Evolutionary conservation across 1,140 invertebrate genomes (phyloP).

Genomic region (Andricus grossulariae): DNA sequence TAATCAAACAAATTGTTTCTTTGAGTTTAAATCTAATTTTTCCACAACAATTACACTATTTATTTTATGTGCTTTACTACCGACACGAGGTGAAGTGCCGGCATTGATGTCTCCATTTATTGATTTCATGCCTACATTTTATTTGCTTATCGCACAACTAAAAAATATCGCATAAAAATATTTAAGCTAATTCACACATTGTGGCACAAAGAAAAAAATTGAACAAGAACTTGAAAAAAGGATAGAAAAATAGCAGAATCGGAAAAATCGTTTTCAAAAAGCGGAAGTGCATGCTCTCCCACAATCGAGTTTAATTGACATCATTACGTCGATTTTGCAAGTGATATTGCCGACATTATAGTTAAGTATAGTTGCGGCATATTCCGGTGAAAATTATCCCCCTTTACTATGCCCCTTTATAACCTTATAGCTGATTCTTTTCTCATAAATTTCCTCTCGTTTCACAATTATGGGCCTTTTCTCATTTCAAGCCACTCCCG

Average conservation of each 20-base stretch:
- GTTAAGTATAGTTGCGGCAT: slow-evolving; percentile 50
- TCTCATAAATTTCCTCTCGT: slow-evolving; percentile 46
- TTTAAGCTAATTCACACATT: neutral
- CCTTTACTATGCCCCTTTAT: slow-evolving; percentile 50
- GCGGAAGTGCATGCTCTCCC: slow-evolving; percentile 55
- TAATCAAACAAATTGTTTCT: no score
- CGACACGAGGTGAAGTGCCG: neutral
- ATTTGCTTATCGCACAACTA: neutral
- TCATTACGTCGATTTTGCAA: slow-evolving; percentile 53
- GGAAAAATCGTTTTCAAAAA: slow-evolving; percentile 34
- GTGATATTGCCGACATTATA: slow-evolving; percentile 55
- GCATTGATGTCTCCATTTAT: slow-evolving; percentile 28
- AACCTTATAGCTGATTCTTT: slow-evolving; percentile 38
- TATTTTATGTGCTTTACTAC: neutral
- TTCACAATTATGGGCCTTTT: neutral
- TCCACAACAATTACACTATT: neutral
- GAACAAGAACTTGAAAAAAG: slow-evolving; percentile 11
- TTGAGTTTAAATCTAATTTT: no score
- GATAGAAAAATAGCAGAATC: neutral
- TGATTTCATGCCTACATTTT: slow-evolving; percentile 4
- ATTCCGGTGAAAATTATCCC: slow-evolving; percentile 36
- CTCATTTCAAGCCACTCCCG: no score
- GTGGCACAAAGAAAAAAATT: neutral
- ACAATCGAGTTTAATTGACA: slow-evolving; percentile 59
- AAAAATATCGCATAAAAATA: neutral